Evolutionary conservation across 2,888 invertebrate species (phyloP), one percentile per base, ranked within the genome.

Genomic region (Seira sanloemensis): DNA sequence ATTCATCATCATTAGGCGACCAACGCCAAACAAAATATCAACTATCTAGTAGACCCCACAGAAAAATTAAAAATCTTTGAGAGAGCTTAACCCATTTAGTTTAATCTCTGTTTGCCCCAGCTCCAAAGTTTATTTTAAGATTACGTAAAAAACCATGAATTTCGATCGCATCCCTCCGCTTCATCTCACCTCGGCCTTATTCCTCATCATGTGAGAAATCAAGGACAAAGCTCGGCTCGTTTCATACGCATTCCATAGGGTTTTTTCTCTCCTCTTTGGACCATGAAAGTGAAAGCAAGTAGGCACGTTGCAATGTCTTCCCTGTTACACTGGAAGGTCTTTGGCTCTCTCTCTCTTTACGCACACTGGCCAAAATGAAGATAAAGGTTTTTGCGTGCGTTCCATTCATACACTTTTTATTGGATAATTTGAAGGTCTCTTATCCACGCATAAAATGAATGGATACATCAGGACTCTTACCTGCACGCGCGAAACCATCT

Each of bases 261-360:
- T 69, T 62, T 37, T 58, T 62, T 26, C 24, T 27, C n/a, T 46
- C n/a, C 50, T 1, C 9, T 77, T 72, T 75, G 75, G 84, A 78
- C 84, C 84, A 84, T 84, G 84, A 84, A 75, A 84, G 84, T 78
- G 84, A 84, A 84, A 84, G 84, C 71, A 27, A 4, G 58, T 27
- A 78, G 78, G 75, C 78, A 84, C 78, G 75, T 78, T 75, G 84
- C 75, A 83, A 77, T 19, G 68, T 67, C 74, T 74, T 21, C 4
- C 4, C 4, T 21, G 62, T 62, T 21, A 23, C 62, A 9, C 62
- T 62, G 62, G 62, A 62, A 62, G 62, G 62, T 62, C 21, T 62
- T 62, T 62, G 19, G 1, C 19, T 19, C 4, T 1, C 62, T 62
- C 4, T 2, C 62, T 21, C 62, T 9, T 9, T 12, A 62, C 62